These are phyloP conservation scores for Daphoenositta chrysoptera DNA, from an alignment of 2,113 vertebrate species.

Conservation along the genomic window DNA sequence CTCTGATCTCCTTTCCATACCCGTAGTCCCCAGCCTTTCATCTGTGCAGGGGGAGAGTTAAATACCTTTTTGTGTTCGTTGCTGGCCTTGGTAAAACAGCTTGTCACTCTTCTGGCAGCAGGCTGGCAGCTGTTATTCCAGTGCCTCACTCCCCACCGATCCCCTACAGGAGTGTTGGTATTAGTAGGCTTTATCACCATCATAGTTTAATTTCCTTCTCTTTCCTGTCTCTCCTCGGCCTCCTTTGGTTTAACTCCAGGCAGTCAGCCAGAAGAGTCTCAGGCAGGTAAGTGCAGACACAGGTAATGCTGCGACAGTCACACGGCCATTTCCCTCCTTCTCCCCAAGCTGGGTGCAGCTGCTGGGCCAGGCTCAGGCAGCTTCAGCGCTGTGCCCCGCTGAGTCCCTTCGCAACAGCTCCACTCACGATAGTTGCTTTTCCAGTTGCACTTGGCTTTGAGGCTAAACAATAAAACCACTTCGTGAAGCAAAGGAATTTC, in stretches of 20 bases:
- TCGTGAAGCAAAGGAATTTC: background rate
- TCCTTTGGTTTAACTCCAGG: background rate
- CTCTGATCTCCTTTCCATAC: background rate
- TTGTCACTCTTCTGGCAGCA: background rate
- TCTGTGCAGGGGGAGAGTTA: background rate
- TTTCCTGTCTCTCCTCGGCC: background rate
- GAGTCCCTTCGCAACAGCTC: background rate
- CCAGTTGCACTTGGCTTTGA: background rate
- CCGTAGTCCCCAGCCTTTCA: background rate
- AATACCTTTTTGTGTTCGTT: background rate
- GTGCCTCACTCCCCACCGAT: rapidly evolving
- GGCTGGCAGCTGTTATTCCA: background rate
- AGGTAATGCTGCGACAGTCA: background rate
- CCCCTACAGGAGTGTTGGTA: background rate
- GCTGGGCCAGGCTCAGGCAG: background rate
- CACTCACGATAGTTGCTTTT: background rate
- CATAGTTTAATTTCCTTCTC: background rate
- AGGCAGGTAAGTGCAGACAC: background rate
- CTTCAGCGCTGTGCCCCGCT: rapidly evolving
- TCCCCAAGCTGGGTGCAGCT: rapidly evolving
- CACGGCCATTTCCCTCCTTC: background rate
- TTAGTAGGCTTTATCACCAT: background rate
- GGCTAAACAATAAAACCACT: background rate
- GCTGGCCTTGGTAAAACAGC: background rate
- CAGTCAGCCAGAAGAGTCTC: background rate